Base-by-base conservation (phyloP, 2,797 vertebrate genomes). In the Adelosebastes latens region DNA sequence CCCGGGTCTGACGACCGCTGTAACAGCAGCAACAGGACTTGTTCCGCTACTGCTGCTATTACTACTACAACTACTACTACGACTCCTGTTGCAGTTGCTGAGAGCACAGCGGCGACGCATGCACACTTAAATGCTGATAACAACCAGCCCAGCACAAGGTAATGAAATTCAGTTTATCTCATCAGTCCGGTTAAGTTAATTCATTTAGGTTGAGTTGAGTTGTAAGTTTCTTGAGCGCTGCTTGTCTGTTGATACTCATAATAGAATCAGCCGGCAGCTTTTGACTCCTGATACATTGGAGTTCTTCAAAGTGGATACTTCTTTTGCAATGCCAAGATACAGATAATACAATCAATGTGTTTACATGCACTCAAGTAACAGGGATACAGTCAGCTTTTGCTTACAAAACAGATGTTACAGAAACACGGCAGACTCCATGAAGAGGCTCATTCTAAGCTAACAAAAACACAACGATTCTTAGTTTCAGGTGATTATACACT, bases 111-210 rank as follows among this genome's bases (percentile, higher is more conserved):
- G 4, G 84, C 82, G 0, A 42, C 24, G 7, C 86, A 92, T 2
- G 62, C 92, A 77, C 95, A 94, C 29, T 80, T 92, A 0, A 86
- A 84, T 6, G 62, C 87, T 16, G 96, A 98, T 62, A 95, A 94
- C 1, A 71, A 82, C 81, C 97, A 97, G 27, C 94, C 95, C 34
- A 92, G 95, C 92, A 94, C 95, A 4, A 97, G 97, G 97, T 98
- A 92, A 96, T 18, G 29, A 3, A 63, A 3, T 18, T 9, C n/a
- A 42, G 3, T 13, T 53, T 3, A 34, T 79, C 25, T 76, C 8
- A 64, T 78, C 69, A 53, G 32, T 56, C 24, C 4, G 24, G 18
- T 49, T 27, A 34, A 18, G 2, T 72, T n/a, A 8, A 5, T 49
- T 34, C 1, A 39, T 16, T 46, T 8, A 10, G 0, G 31, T 8